Base-by-base conservation (phyloP, 2,888 invertebrate genomes). In the Nomada fabriciana region DNA sequence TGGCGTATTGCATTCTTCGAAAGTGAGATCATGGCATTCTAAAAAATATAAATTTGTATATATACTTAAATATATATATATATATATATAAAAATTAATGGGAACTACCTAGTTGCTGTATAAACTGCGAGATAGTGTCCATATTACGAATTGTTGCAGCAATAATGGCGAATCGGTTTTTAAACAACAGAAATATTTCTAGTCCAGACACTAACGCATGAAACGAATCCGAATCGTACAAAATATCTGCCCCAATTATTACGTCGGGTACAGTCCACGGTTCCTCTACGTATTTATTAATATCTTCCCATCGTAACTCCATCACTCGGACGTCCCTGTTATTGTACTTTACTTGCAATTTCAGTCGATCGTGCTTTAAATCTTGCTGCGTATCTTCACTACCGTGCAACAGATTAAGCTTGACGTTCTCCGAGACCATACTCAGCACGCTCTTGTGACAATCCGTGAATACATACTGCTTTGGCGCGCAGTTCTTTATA, bases 391-490 rank as follows among this genome's bases (percentile, higher is more conserved):
- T n/a, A 15, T 20, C 20, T 50, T 50, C 18, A 53, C 75, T 55
- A 9, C 74, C 53, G 7, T 57, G 23, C 3, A 63, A 47, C 64
- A 96, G 95, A 94, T 97, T 97, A 1, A 96, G 93, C 42, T 90
- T 85, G 59, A 97, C 93, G 94, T 97, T 97, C 69, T 96, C 94
- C 84, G 94, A 93, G 70, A 97, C 94, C 55, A 95, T 94, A 50
- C 95, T 94, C 23, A 97, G 92, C 36, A 98, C 97, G 67, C 95
- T 94, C 0, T 93, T 89, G 90, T 97, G 97, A 89, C 96, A 96
- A 92, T 98, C 98, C 20, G 96, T 96, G 68, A 97, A 95, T 71
- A 95, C 94, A 63, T 97, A 94, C 65, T 94, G 93, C 71, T 94
- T 93, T 0, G 96, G 95, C 43, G 93, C 82, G 89, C 96, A 96